Conservation (phyloP, 2,113 vertebrate species). For the Mesoclemmys tuberculata region DNA sequence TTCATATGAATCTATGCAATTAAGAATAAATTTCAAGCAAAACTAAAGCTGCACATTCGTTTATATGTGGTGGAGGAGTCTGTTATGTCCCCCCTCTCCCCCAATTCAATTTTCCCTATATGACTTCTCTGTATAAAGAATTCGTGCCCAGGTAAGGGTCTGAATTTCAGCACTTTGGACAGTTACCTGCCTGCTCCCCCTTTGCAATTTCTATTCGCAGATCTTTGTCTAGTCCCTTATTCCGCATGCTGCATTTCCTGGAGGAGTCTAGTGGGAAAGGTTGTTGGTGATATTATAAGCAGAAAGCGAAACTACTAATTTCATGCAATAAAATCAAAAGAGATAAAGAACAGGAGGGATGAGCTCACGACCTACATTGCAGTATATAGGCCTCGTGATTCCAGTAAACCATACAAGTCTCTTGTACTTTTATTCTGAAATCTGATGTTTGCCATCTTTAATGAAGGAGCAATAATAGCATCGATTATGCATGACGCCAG, state of each 20-base stretch:
- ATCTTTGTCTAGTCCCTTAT: not conserved
- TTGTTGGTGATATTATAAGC: not conserved
- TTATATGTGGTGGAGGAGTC: not conserved
- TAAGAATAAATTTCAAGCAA: not conserved
- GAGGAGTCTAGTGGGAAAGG: not conserved
- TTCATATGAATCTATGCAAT: not conserved
- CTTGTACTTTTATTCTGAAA: not conserved
- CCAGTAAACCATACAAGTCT: not conserved
- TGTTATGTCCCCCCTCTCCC: too few relatives aligned
- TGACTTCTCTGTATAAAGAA: too few relatives aligned
- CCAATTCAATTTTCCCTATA: too few relatives aligned
- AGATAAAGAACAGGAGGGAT: not conserved
- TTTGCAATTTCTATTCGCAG: not conserved
- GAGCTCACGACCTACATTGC: not conserved
- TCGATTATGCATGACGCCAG: too few relatives aligned
- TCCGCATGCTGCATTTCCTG: not conserved
- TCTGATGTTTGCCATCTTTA: not conserved
- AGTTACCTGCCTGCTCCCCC: constrained; percentile 1
- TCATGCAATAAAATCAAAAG: not conserved
- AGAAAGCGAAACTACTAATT: not conserved
- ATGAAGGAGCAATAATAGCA: not conserved
- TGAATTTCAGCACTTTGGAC: constrained; percentile 68
- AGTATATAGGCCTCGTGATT: not conserved
- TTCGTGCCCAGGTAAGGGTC: not conserved
- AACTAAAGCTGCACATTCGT: not conserved